Percentiles rank a stretch among this genome's conserved stretches.
Evolutionary conservation across 2,888 invertebrate species (phyloP).

Genomic region (Drosophila neonasuta): DNA sequence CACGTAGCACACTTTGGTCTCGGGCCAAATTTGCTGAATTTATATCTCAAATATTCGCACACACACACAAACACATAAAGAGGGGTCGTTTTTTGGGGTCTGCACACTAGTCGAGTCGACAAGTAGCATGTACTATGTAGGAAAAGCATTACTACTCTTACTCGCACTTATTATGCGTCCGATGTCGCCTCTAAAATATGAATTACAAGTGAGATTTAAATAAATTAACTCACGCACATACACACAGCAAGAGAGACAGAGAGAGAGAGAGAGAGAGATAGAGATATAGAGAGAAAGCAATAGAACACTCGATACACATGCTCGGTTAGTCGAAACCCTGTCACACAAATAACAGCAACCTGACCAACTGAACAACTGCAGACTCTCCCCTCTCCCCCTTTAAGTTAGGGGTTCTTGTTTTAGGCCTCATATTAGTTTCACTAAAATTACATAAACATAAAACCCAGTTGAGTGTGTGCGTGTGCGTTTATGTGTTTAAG

Average conservation of each 20-base stretch:
- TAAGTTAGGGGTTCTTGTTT: slow-evolving; percentile 20
- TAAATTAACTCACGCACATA: slow-evolving; percentile 66
- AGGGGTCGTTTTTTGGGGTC: slow-evolving; percentile 22
- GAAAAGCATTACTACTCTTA: slow-evolving; percentile 13
- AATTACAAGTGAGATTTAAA: slow-evolving; percentile 74
- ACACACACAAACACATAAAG: neutral
- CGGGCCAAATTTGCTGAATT: slow-evolving; percentile 60
- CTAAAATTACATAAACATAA: slow-evolving; percentile 33
- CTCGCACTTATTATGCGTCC: slow-evolving; percentile 61
- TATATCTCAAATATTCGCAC: slow-evolving; percentile 64
- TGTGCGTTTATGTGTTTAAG: slow-evolving; percentile 17
- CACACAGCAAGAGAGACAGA: neutral
- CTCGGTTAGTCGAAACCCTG: slow-evolving; percentile 25
- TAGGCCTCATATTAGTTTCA: slow-evolving; percentile 23
- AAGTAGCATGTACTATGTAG: slow-evolving; percentile 12
- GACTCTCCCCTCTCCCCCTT: slow-evolving; percentile 6
- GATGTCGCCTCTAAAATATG: slow-evolving; percentile 65
- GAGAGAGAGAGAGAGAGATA: slow-evolving; percentile 5
- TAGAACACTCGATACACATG: slow-evolving; percentile 22
- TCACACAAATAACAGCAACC: slow-evolving; percentile 20
- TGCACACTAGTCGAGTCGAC: slow-evolving; percentile 17
- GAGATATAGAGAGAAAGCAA: slow-evolving; percentile 14
- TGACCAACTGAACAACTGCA: slow-evolving; percentile 2
- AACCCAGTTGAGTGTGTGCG: slow-evolving; percentile 8
- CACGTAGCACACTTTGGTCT: slow-evolving; percentile 57